A percentile compares a stretch with the other conserved stretches of the same genome.
These are phyloP conservation scores for Nebria ingens DNA, from an alignment of 1,140 invertebrate genomes.

Conservation along the genomic window DNA sequence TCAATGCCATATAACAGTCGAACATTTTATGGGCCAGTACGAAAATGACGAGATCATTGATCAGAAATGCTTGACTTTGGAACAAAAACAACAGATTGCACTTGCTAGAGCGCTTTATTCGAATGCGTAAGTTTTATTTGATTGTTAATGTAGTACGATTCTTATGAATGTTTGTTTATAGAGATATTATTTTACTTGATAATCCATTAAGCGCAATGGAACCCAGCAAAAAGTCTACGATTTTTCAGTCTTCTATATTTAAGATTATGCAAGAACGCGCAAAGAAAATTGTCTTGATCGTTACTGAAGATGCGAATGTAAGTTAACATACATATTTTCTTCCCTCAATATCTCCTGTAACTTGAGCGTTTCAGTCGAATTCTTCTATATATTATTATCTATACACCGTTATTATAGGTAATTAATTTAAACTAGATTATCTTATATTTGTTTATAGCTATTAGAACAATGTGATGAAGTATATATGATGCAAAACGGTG, in stretches of 20 bases:
- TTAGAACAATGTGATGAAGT: background rate
- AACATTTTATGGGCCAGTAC: too few relatives aligned
- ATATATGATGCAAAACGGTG: background rate
- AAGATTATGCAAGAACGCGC: too few relatives aligned
- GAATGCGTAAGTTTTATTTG: background rate
- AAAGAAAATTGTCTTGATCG: background rate
- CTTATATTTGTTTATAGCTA: too few relatives aligned
- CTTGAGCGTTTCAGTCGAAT: too few relatives aligned
- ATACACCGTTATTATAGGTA: too few relatives aligned
- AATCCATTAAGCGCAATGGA: slow-evolving; percentile 31
- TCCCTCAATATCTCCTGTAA: too few relatives aligned
- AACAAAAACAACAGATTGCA: slow-evolving; percentile 49
- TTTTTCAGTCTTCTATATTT: too few relatives aligned
- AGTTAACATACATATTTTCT: too few relatives aligned
- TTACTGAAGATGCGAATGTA: background rate
- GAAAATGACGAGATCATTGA: slow-evolving; percentile 2
- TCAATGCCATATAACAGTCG: too few relatives aligned
- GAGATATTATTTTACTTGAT: slow-evolving; percentile 46
- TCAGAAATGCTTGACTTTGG: slow-evolving; percentile 35
- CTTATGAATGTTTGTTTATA: slow-evolving; percentile 20
- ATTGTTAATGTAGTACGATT: background rate
- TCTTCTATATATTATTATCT: too few relatives aligned
- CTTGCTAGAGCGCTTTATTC: slow-evolving; percentile 48
- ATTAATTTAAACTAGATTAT: too few relatives aligned
- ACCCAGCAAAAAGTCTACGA: slow-evolving; percentile 14